Percentiles rank a stretch among this genome's conserved stretches.
These are phyloP conservation scores for Harpalus rubripes DNA, from an alignment of 2,888 invertebrate genomes.

Conservation along the genomic window DNA sequence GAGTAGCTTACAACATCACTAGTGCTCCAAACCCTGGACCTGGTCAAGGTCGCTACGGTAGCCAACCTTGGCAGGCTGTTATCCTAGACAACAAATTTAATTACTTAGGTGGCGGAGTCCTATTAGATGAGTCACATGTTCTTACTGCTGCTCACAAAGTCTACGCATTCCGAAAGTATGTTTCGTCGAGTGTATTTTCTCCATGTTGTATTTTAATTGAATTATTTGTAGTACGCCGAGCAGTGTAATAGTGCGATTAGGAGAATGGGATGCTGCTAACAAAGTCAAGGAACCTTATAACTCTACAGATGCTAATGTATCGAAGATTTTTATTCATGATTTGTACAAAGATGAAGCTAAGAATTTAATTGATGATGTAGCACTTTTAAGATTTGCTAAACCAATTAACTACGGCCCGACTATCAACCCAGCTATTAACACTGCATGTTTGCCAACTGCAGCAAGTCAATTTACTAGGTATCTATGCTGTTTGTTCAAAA, in stretches of 20 bases:
- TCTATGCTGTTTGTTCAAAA: slow-evolving; percentile 2
- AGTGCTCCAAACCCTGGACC: slow-evolving; percentile 17
- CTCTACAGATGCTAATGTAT: slow-evolving; percentile 82
- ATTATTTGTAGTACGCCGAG: slow-evolving; percentile 71
- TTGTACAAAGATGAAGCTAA: slow-evolving; percentile 80
- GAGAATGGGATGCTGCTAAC: slow-evolving; percentile 88
- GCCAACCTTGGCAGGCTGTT: slow-evolving; percentile 62
- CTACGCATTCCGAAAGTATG: slow-evolving; percentile 42
- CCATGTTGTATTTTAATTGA: slow-evolving; percentile 59
- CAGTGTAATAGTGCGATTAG: slow-evolving; percentile 75
- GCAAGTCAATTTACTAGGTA: slow-evolving; percentile 65
- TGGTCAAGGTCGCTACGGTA: slow-evolving; percentile 65
- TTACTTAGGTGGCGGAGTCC: slow-evolving; percentile 72
- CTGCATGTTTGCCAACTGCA: slow-evolving; percentile 81
- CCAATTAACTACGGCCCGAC: slow-evolving; percentile 80
- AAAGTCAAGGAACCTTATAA: slow-evolving; percentile 83
- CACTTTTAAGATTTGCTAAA: slow-evolving; percentile 85
- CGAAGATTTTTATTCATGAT: slow-evolving; percentile 77
- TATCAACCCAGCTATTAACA: slow-evolving; percentile 79
- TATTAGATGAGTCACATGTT: slow-evolving; percentile 76
- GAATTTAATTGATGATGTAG: slow-evolving; percentile 90
- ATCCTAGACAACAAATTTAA: slow-evolving; percentile 12
- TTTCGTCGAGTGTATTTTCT: neutral
- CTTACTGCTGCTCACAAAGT: slow-evolving; percentile 79
- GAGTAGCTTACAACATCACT: slow-evolving; percentile 47